Base-by-base conservation (phyloP, 2,888 invertebrate species). In the Notodonta ziczac region DNA sequence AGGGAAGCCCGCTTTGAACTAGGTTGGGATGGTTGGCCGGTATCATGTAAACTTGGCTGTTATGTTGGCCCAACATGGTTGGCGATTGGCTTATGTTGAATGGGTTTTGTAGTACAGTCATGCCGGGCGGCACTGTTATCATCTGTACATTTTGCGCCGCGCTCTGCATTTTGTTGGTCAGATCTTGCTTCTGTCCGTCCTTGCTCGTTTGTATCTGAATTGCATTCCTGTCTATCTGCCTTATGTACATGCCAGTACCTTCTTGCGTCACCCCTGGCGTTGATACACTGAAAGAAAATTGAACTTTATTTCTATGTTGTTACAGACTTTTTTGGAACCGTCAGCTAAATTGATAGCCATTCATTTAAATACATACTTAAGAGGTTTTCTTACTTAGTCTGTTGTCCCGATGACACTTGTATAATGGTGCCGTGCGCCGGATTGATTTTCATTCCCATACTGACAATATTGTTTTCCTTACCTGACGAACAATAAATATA, bases 401-500 rank as follows among this genome's bases (percentile, higher is more conserved):
- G 93, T 59, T 93, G 93, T 39, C 93, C 93, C 0, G 93, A 93
- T 32, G 93, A 93, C 24, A 93, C 92, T 59, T 93, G 93, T 14
- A 93, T 93, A 57, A 93, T 92, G 53, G 93, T 92, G 5, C 93
- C 93, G 65, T 93, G 93, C 0, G 92, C 86, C 3, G 92, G 92
- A 63, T 92, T 93, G 5, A 93, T 93, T 75, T 93, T 93, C 92
- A 91, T 93, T 48, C 93, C 93, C 92, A 92, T 92, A 74, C 90
- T 91, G 73, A 89, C 91, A 4, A 89, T 87, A 0, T 90, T 87
- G 73, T 84, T 91, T 70, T 93, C 93, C 77, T 92, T 93, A 92
- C 83, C 93, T 93, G 87, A 59, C 66, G 62, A 72, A 67, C 59
- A 46, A 67, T 35, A 35, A 59, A 13, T 9, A 24, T 50, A 57